Percentiles rank a stretch among this genome's conserved stretches.
Evolutionary conservation across 2,113 vertebrate genomes (phyloP).

Genomic region (Hucho hucho): DNA sequence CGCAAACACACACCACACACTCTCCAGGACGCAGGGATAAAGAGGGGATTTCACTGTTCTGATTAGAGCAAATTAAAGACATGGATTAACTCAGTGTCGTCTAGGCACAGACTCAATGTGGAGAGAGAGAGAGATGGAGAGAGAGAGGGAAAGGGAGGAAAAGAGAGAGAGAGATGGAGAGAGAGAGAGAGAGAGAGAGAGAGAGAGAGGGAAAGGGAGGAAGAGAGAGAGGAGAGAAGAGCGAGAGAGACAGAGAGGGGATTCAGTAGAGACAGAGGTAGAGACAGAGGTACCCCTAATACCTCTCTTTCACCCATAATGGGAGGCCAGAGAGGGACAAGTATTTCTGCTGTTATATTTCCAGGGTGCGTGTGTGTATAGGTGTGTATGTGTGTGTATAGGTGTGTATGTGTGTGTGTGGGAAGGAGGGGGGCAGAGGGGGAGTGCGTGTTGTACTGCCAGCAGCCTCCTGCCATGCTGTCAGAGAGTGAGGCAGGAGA

Average conservation of each 20-base stretch:
- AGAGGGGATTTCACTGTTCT: not conserved
- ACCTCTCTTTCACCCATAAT: not conserved
- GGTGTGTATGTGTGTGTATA: conserved; percentile 20
- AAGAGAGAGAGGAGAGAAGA: not conserved
- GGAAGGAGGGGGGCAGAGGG: conserved; percentile 33
- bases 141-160: too few relatives aligned
- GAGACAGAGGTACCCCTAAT: not conserved
- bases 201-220: not conserved
- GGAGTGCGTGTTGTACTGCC: conserved; percentile 54
- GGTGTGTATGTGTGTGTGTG: conserved; percentile 37
- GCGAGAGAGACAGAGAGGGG: not conserved
- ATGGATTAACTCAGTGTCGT: conserved; percentile 1
- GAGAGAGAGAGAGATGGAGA: not conserved
- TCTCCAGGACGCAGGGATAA: not conserved
- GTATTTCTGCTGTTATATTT: too few relatives aligned
- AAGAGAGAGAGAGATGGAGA: not conserved
- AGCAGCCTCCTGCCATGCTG: conserved; percentile 64
- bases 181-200: not conserved
- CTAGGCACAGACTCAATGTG: not conserved
- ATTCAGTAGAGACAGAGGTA: not conserved
- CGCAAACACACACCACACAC: not conserved
- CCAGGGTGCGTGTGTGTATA: not conserved
- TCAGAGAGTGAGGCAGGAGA: conserved; percentile 59
- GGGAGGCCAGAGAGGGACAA: too few relatives aligned
- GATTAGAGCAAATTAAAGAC: not conserved